Evolutionary conservation across 2,113 vertebrate genomes (phyloP).

Genomic region (Seriola quinqueradiata): DNA sequence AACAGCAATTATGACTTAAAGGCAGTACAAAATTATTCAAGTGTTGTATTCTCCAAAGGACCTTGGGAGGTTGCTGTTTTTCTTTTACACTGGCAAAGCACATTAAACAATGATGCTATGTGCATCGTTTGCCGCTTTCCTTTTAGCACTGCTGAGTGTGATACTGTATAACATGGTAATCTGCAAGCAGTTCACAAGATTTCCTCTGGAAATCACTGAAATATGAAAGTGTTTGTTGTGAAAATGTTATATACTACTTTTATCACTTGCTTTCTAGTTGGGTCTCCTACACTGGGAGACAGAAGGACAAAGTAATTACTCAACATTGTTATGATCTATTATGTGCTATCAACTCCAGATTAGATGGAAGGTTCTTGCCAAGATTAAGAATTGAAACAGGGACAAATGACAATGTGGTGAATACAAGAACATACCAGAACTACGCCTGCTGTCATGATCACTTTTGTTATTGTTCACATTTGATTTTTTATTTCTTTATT

Average conservation of each 20-base stretch:
- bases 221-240: constrained; percentile 10
- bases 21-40: constrained; percentile 32
- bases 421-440: not conserved
- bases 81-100: not conserved
- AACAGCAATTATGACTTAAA: constrained; percentile 51
- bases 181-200: constrained; percentile 23
- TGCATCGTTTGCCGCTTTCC: constrained; percentile 13
- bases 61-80: constrained; percentile 24
- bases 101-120: not conserved
- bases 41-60: constrained; percentile 38
- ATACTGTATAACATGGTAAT: constrained; percentile 20
- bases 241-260: constrained; percentile 13
- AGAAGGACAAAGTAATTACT: not conserved
- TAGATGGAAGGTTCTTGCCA: not conserved
- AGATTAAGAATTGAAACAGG: not conserved
- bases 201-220: constrained; percentile 24
- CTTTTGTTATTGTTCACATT: not conserved
- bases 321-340: not conserved
- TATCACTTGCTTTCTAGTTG: constrained; percentile 29
- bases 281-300: constrained; percentile 13
- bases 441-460: not conserved
- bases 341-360: not conserved
- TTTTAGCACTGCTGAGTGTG: constrained; percentile 15
- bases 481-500: not conserved
- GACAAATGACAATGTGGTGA: not conserved